Evolutionary conservation across 1,140 invertebrate species (phyloP).

Genomic region (Drosophila nasuta): DNA sequence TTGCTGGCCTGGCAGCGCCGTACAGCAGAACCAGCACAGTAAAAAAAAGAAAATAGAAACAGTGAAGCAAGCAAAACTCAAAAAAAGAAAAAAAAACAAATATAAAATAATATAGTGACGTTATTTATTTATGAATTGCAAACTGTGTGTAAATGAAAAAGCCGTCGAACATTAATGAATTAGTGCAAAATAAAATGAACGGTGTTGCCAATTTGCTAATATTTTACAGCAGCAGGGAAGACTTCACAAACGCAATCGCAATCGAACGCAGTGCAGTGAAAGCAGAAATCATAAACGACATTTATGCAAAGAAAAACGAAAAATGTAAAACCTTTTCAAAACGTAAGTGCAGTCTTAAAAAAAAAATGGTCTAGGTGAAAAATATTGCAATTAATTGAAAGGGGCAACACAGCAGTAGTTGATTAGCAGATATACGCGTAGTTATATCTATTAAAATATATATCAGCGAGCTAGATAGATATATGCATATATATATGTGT

Average conservation of each 20-base stretch:
- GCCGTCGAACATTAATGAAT: slow-evolving; percentile 7
- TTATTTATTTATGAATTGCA: slow-evolving; percentile 10
- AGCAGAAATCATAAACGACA: slow-evolving; percentile 42
- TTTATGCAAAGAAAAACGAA: slow-evolving; percentile 40
- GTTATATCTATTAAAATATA: slow-evolving; percentile 38
- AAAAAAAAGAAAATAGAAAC: slow-evolving; percentile 34
- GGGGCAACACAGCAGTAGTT: neutral
- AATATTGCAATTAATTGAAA: neutral
- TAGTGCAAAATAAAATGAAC: slow-evolving; percentile 33
- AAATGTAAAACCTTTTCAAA: slow-evolving; percentile 43
- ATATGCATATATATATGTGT: slow-evolving; percentile 27
- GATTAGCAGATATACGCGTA: slow-evolving; percentile 6
- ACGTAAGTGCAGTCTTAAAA: slow-evolving; percentile 43
- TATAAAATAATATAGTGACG: neutral
- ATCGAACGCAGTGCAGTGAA: slow-evolving; percentile 51
- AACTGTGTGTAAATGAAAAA: slow-evolving; percentile 22
- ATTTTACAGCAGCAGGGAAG: slow-evolving; percentile 45
- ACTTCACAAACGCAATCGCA: slow-evolving; percentile 39
- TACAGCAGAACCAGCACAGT: slow-evolving; percentile 18
- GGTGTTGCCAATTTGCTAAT: slow-evolving; percentile 53
- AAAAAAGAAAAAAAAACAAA: slow-evolving; percentile 33
- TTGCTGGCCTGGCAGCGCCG: slow-evolving; percentile 63
- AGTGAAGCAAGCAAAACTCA: slow-evolving; percentile 15
- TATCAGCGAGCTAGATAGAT: too few relatives aligned
- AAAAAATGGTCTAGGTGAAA: neutral